Percentiles rank a stretch among this genome's conserved stretches.
These are phyloP conservation scores for Osmerus eperlanus DNA, from an alignment of 2,113 vertebrate genomes.

Conservation along the genomic window DNA sequence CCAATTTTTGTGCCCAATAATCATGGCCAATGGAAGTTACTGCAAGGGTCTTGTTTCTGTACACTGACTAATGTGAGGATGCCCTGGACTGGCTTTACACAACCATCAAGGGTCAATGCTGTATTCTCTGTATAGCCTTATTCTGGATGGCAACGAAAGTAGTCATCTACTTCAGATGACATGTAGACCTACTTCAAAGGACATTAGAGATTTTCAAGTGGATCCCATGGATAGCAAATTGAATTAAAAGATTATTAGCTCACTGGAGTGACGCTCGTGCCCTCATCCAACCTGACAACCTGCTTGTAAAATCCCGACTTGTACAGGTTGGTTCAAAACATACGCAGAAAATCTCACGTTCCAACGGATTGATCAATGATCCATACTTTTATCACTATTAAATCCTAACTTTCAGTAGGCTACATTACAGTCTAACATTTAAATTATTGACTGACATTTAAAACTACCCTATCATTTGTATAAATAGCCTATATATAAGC, in stretches of 20 bases:
- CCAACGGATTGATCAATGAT: background rate
- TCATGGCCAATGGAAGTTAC: no score
- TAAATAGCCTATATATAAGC: no score
- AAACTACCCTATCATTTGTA: no score
- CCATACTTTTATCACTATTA: no score
- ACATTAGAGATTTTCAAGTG: conserved; percentile 39
- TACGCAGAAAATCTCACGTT: conserved; percentile 3
- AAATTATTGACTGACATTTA: no score
- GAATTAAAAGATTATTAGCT: conserved; percentile 55
- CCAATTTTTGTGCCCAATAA: no score
- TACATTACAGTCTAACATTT: no score
- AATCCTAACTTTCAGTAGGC: no score
- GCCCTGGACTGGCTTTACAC: background rate
- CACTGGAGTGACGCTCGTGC: conserved; percentile 20
- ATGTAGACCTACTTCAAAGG: no score
- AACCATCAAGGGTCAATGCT: no score
- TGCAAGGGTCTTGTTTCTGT: no score
- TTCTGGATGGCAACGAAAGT: conserved; percentile 4
- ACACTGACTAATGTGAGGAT: conserved; percentile 1
- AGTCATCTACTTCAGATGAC: background rate
- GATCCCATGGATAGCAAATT: conserved; percentile 44
- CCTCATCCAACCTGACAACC: background rate
- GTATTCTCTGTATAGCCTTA: background rate
- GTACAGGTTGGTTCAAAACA: background rate
- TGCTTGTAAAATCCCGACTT: background rate